Evolutionary conservation across 2,113 vertebrate species (phyloP).

Genomic region (Pyrgilauda ruficollis): DNA sequence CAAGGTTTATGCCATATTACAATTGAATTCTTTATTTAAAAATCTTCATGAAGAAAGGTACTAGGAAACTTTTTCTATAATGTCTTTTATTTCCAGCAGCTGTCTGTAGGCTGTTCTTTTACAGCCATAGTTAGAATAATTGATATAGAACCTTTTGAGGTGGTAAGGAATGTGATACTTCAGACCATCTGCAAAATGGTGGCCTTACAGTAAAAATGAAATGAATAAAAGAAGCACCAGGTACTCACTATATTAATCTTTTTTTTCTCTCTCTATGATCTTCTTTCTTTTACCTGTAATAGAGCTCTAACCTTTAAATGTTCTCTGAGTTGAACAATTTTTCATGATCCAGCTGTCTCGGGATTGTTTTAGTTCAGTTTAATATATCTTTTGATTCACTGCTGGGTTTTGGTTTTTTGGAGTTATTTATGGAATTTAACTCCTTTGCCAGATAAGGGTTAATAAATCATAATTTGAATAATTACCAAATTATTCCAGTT

Average conservation of each 20-base stretch:
- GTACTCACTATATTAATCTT: conserved; percentile 65
- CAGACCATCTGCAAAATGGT: conserved; percentile 77
- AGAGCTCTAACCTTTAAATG: conserved; percentile 92
- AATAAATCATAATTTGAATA: conserved; percentile 34
- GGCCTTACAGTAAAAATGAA: conserved; percentile 57
- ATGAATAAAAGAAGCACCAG: conserved; percentile 64
- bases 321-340: conserved; percentile 81
- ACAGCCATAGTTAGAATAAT: conserved; percentile 56
- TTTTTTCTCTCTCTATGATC: conserved; percentile 46
- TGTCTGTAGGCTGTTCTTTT: conserved; percentile 62
- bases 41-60: neutral
- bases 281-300: conserved; percentile 72
- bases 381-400: conserved; percentile 70
- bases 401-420: neutral
- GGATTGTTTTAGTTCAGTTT: conserved; percentile 72
- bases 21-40: neutral
- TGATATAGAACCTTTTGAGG: conserved; percentile 63
- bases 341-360: conserved; percentile 81
- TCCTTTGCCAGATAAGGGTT: conserved; percentile 13
- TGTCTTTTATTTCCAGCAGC: conserved; percentile 65
- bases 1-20: neutral
- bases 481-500: neutral
- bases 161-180: conserved; percentile 69
- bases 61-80: neutral
- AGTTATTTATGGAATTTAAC: conserved; percentile 55